A percentile compares a stretch with the other conserved stretches of the same genome.
phyloP scores from a whole-genome alignment of 2,797 vertebrate species.

The Crenuchus spilurus region DNA sequence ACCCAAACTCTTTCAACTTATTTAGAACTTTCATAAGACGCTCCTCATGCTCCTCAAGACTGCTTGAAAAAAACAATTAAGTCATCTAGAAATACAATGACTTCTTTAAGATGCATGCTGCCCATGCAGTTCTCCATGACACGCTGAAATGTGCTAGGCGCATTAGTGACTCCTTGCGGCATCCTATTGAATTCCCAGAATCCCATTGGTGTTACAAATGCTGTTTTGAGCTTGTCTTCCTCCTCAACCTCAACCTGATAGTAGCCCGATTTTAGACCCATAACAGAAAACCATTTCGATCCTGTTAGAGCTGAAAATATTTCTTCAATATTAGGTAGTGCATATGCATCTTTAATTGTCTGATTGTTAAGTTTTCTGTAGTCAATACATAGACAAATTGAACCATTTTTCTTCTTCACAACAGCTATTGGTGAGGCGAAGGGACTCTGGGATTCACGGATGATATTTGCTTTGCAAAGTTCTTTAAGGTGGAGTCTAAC shows the following conservation, averaged over 20 bases:
- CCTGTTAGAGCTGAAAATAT: background rate
- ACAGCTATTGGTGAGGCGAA: background rate
- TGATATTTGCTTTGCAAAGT: constrained; percentile 14
- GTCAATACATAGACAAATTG: background rate
- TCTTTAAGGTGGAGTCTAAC: constrained; percentile 34
- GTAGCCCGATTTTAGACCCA: constrained; percentile 27
- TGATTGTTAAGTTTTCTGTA: constrained; percentile 5
- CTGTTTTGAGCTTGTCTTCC: constrained; percentile 27
- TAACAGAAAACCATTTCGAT: constrained; percentile 27
- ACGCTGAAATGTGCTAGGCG: background rate
- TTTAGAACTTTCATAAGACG: background rate
- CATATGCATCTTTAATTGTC: background rate
- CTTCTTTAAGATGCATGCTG: background rate
- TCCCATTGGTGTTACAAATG: constrained; percentile 4
- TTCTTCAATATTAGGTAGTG: constrained; percentile 10
- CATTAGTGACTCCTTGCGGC: background rate
- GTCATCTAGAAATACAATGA: constrained; percentile 5
- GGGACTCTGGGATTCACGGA: constrained; percentile 11
- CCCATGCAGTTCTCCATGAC: constrained; percentile 20
- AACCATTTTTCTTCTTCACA: background rate
- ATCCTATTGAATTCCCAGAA: constrained; percentile 36
- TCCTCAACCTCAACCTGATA: constrained; percentile 31
- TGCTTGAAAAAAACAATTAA: constrained; percentile 8
- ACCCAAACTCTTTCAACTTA: background rate
- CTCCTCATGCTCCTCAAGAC: constrained; percentile 7